phyloP scores from a whole-genome alignment of 2,888 invertebrate species.

The Orchestes rusci region DNA sequence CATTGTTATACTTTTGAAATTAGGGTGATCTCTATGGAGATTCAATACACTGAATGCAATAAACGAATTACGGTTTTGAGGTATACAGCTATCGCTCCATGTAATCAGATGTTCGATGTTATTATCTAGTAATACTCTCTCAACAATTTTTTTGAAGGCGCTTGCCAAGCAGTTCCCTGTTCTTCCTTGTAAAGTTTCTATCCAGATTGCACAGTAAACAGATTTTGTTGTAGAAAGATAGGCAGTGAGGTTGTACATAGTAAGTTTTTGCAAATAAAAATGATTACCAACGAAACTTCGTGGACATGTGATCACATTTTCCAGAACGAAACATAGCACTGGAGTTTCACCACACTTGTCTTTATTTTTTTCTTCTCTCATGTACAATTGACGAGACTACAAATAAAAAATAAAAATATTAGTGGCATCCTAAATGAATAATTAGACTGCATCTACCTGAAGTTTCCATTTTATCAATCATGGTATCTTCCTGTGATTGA shows the following conservation, averaged over 20 bases:
- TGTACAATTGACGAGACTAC: too few relatives aligned
- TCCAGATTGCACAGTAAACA: constrained; percentile 25
- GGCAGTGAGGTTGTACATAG: background rate
- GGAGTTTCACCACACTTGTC: constrained; percentile 3
- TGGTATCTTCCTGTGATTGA: too few relatives aligned
- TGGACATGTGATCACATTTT: constrained; percentile 1
- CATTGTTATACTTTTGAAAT: constrained; percentile 19
- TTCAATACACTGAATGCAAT: too few relatives aligned
- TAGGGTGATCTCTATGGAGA: constrained; percentile 22
- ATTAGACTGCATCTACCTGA: too few relatives aligned
- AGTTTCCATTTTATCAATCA: too few relatives aligned
- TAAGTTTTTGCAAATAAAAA: constrained; percentile 1
- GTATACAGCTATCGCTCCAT: constrained; percentile 27
- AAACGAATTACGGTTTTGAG: constrained; percentile 22
- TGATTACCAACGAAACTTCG: background rate
- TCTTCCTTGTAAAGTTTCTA: constrained; percentile 19
- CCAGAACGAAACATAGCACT: background rate
- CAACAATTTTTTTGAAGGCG: constrained; percentile 24
- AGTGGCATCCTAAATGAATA: too few relatives aligned
- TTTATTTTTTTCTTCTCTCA: constrained; percentile 8
- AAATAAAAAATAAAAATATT: too few relatives aligned
- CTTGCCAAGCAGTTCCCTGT: constrained; percentile 24
- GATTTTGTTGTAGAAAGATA: constrained; percentile 10
- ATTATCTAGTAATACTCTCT: constrained; percentile 20
- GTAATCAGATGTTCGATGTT: constrained; percentile 17